These are phyloP conservation scores for Colius striatus DNA, from an alignment of 2,113 vertebrate genomes.

Conservation along the genomic window DNA sequence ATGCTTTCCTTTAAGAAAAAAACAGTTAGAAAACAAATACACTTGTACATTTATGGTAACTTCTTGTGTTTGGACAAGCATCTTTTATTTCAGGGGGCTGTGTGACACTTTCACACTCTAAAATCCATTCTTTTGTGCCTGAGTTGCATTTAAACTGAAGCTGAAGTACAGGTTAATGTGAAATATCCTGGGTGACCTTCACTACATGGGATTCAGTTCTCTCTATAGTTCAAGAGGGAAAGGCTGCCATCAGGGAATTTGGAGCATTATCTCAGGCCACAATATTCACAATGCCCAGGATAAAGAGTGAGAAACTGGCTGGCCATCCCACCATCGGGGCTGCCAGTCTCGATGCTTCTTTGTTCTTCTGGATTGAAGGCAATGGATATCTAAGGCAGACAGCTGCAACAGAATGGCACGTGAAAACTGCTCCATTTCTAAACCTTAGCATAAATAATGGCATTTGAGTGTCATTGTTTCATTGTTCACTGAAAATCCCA, in stretches of 20 bases:
- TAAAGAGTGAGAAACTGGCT: not conserved
- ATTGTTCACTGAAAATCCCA: not conserved
- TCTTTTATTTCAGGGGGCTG: not conserved
- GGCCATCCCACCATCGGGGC: rapidly evolving
- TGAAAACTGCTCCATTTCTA: not conserved
- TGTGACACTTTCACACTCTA: not conserved
- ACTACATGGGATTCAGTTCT: rapidly evolving
- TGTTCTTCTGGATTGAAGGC: not conserved
- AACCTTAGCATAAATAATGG: not conserved
- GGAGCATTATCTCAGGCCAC: not conserved
- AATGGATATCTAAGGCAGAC: not conserved
- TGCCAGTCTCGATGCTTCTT: not conserved
- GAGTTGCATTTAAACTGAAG: not conserved
- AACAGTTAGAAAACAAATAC: not conserved
- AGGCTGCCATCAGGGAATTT: not conserved
- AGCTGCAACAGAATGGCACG: not conserved
- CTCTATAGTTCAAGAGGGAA: not conserved
- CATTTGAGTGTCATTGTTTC: not conserved
- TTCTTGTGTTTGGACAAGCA: not conserved
- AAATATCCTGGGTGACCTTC: not conserved
- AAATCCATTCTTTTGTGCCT: not conserved
- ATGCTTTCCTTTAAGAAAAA: not conserved
- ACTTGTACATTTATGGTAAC: not conserved
- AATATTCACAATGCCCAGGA: not conserved
- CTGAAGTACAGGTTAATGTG: not conserved